Conservation (phyloP, 35 echinoderm and acorn worm species). For the Ptychodera flava region DNA sequence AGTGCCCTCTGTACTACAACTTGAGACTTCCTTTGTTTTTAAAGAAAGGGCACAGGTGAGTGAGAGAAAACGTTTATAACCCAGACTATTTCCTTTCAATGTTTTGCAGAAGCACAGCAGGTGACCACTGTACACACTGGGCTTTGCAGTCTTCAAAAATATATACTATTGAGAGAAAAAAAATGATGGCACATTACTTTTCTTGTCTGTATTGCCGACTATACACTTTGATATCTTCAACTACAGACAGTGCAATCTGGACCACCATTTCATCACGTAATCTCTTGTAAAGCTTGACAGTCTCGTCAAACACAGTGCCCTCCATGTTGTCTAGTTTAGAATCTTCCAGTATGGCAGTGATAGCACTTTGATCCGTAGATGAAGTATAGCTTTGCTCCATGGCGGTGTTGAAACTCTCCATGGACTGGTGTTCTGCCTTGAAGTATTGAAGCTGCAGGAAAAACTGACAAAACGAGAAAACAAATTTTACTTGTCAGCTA, state of each 20-base stretch:
- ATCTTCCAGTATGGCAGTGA: not conserved
- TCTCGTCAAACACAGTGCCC: slow-evolving; percentile 88
- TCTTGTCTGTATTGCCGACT: slow-evolving; percentile 63
- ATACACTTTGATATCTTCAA: slow-evolving; percentile 56
- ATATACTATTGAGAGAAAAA: too few relatives aligned
- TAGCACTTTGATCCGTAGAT: not conserved
- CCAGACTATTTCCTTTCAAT: too few relatives aligned
- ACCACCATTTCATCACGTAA: slow-evolving; percentile 66
- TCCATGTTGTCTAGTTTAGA: slow-evolving; percentile 33
- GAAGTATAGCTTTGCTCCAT: slow-evolving; percentile 23
- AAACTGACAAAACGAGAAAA: too few relatives aligned
- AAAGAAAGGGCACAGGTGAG: too few relatives aligned
- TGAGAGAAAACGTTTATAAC: too few relatives aligned
- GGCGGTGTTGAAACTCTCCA: slow-evolving; percentile 78
- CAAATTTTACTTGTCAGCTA: too few relatives aligned
- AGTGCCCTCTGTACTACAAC: too few relatives aligned
- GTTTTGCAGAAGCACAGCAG: too few relatives aligned
- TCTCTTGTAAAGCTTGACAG: slow-evolving; percentile 50
- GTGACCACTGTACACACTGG: too few relatives aligned
- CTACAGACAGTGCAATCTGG: slow-evolving; percentile 38
- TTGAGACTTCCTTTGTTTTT: too few relatives aligned
- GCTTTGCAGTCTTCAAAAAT: too few relatives aligned
- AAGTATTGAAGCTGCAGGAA: slow-evolving; percentile 92
- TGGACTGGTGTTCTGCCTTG: slow-evolving; percentile 58
- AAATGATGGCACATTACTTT: too few relatives aligned